These are phyloP conservation scores for Pseudobourletiella spinata DNA, from an alignment of 1,140 invertebrate genomes.

Conservation along the genomic window DNA sequence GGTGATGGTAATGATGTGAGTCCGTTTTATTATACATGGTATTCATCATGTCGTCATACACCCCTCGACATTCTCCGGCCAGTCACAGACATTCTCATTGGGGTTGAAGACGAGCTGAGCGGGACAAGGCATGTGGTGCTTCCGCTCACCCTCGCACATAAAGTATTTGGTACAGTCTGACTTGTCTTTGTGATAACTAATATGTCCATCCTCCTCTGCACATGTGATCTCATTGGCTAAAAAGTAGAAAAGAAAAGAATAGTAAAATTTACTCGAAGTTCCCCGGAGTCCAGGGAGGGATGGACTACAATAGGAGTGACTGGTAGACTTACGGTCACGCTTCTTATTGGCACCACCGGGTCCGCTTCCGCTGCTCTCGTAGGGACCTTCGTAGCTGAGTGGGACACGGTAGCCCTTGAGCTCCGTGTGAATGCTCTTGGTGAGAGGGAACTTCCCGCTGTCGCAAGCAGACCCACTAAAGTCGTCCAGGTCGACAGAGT, in stretches of 20 bases:
- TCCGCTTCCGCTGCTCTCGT: constrained; percentile 55
- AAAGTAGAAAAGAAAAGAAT: too few relatives aligned
- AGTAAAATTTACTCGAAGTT: too few relatives aligned
- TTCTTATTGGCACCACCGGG: constrained; percentile 23
- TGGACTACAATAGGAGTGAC: too few relatives aligned
- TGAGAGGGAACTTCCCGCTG: constrained; percentile 79
- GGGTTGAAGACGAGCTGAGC: constrained; percentile 87
- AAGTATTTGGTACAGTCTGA: constrained; percentile 87
- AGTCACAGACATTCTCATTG: constrained; percentile 89
- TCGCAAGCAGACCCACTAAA: constrained; percentile 75
- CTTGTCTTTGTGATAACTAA: constrained; percentile 83
- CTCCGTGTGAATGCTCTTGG: constrained; percentile 77
- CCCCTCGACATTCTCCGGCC: constrained; percentile 74
- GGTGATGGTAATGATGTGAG: too few relatives aligned
- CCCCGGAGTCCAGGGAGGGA: too few relatives aligned
- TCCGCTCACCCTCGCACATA: constrained; percentile 78
- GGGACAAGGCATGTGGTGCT: constrained; percentile 94
- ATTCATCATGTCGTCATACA: background rate
- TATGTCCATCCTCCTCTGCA: constrained; percentile 86
- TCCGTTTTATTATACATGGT: too few relatives aligned
- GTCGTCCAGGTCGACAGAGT: constrained; percentile 94
- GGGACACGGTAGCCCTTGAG: constrained; percentile 71
- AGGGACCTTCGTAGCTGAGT: constrained; percentile 78
- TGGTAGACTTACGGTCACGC: constrained; percentile 62
- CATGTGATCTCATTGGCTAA: constrained; percentile 77